A percentile compares a stretch with the other conserved stretches of the same genome.
These are phyloP conservation scores for Bombyx mori DNA, from an alignment of 1,140 invertebrate species.

Conservation along the genomic window ASM3026992v2 NC_085127.1:11067501-11068000, in stretches of 20 bases:
- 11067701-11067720: slow-evolving; percentile 45
- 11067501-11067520: slow-evolving; percentile 45
- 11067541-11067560: slow-evolving; percentile 59
- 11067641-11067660: background rate
- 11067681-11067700: slow-evolving; percentile 53
- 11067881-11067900: no score
- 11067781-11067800: slow-evolving; percentile 54
- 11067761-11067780: slow-evolving; percentile 48
- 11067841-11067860: slow-evolving; percentile 57
- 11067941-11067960: no score
- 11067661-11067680: slow-evolving; percentile 21
- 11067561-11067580: slow-evolving; percentile 40
- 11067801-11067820: slow-evolving; percentile 43
- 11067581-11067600: slow-evolving; percentile 39
- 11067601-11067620: slow-evolving; percentile 43
- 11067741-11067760: slow-evolving; percentile 39
- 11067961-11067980: no score
- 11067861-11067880: slow-evolving; percentile 21
- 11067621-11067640: background rate
- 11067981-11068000: no score
- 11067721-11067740: slow-evolving; percentile 38
- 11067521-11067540: slow-evolving; percentile 59
- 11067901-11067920: no score
- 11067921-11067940: no score
- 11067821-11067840: slow-evolving; percentile 49